phyloP scores from a whole-genome alignment of 2,888 invertebrate species.

The Volucella zonaria region DNA sequence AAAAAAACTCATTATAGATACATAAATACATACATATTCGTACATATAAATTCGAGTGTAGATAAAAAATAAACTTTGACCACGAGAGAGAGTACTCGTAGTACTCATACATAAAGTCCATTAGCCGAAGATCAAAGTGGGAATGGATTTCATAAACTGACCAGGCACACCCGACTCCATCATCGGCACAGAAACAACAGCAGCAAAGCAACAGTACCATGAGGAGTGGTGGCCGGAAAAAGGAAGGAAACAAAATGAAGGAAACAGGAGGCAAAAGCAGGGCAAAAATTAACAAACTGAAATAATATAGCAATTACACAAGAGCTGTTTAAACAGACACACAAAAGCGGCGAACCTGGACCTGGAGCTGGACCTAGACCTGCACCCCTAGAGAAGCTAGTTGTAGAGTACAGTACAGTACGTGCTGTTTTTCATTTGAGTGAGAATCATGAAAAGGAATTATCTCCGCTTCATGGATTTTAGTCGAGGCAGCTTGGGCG shows the following conservation, averaged over 20 bases:
- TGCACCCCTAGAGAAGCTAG: slow-evolving; percentile 9
- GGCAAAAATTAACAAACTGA: slow-evolving; percentile 69
- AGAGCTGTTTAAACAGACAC: slow-evolving; percentile 67
- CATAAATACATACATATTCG: slow-evolving; percentile 3
- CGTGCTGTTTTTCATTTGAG: slow-evolving; percentile 80
- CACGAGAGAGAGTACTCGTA: neutral
- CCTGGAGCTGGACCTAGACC: neutral
- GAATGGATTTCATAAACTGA: slow-evolving; percentile 65
- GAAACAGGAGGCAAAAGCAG: slow-evolving; percentile 8
- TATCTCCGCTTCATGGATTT: slow-evolving; percentile 80
- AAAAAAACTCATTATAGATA: slow-evolving; percentile 29
- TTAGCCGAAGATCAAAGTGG: slow-evolving; percentile 60
- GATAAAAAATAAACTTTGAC: neutral
- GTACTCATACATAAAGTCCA: slow-evolving; percentile 54
- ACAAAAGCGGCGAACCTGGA: slow-evolving; percentile 23
- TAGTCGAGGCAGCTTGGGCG: slow-evolving; percentile 29
- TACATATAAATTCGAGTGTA: neutral
- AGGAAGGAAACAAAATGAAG: neutral
- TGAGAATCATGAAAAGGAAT: slow-evolving; percentile 81
- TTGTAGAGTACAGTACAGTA: slow-evolving; percentile 26
- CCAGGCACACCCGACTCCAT: slow-evolving; percentile 19
- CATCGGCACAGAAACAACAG: neutral
- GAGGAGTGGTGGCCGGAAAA: neutral
- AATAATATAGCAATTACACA: slow-evolving; percentile 72
- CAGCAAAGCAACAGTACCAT: neutral